A percentile compares a stretch with the other conserved stretches of the same genome.
Conservation (phyloP, 2,797 vertebrate species). For the Syngnathus acus region DNA sequence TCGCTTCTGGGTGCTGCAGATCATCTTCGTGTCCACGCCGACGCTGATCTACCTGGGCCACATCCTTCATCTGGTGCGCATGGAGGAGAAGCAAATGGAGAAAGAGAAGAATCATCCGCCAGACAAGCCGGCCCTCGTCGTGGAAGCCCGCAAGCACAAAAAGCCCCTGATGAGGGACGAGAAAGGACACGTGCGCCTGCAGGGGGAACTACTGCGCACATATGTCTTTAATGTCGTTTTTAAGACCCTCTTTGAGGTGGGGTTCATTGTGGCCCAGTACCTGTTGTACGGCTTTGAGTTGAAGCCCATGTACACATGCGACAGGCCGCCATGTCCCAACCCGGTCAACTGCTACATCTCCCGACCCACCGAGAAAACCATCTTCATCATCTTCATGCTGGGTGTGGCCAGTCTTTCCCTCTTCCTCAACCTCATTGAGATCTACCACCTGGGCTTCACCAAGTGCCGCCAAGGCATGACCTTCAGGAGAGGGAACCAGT, state of each 20-base stretch:
- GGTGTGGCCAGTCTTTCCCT: conserved; percentile 78
- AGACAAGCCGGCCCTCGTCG: conserved; percentile 46
- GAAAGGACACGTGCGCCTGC: conserved; percentile 67
- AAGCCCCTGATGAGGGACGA: conserved; percentile 50
- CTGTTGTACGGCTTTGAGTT: conserved; percentile 79
- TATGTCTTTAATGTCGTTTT: conserved; percentile 79
- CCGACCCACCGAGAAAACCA: conserved; percentile 82
- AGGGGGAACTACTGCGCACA: conserved; percentile 75
- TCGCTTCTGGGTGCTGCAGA: conserved; percentile 86
- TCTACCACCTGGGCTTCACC: conserved; percentile 79
- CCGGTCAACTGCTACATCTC: conserved; percentile 84
- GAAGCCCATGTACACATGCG: conserved; percentile 80
- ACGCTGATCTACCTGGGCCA: conserved; percentile 83
- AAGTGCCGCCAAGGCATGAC: conserved; percentile 67
- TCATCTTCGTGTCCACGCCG: conserved; percentile 85
- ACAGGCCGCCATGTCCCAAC: conserved; percentile 77
- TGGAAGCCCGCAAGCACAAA: conserved; percentile 33
- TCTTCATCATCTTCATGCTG: conserved; percentile 86
- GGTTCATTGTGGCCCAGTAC: conserved; percentile 81
- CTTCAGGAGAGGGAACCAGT: conserved; percentile 22
- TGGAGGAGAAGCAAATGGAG: conserved; percentile 74
- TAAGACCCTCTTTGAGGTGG: conserved; percentile 82
- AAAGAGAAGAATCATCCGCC: conserved; percentile 24
- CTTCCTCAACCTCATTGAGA: conserved; percentile 78
- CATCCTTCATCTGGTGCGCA: conserved; percentile 78